Evolutionary conservation across 2,797 vertebrate species (phyloP), one percentile per base, ranked within the genome.

Genomic region (Myioborus melanocephalus): DNA sequence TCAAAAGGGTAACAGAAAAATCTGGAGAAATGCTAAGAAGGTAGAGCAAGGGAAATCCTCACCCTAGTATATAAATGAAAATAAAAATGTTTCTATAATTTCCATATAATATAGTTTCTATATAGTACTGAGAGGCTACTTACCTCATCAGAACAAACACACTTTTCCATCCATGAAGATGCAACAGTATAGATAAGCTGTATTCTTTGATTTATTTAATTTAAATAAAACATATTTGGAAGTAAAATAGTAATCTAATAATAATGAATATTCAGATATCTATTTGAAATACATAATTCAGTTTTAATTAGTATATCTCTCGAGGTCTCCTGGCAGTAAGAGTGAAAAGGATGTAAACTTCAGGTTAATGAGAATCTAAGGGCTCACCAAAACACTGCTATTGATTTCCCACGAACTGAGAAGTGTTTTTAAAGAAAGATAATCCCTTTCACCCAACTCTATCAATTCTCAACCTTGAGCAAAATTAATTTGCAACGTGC

Each of bases 401-500:
- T 69, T 79, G 44, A 56, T 89, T 73, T 91, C 26, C 22, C 7
- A 41, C 39, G 39, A 73, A 68, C 5, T 56, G 11, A n/a, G 9
- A 27, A 60, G 12, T 43, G 9, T 70, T 89, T 79, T 41, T 90
- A 43, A 56, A 63, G 32, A 80, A 26, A 34, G 10, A 30, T 15
- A 44, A 9, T 57, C 80, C 20, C 6, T 87, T 92, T 84, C 56
- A 79, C 46, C 9, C n/a, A 35, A 6, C 20, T 73, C 41, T 47
- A 6, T 44, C 41, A 20, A 24, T 56, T n/a, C 28, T 72, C 24
- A 70, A 39, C 71, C 5, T 55, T 70, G 34, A 84, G 12, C 2
- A 87, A 53, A 83, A 53, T 39, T 68, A 2, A 18, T 70, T 84
- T 82, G 14, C 14, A 30, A 18, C 0, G 0, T 2, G 1, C 5